Percentiles rank a stretch among this genome's conserved stretches.
phyloP scores from a whole-genome alignment of 2,113 vertebrate genomes.

The Cyphomyrus plagiostoma region DNA sequence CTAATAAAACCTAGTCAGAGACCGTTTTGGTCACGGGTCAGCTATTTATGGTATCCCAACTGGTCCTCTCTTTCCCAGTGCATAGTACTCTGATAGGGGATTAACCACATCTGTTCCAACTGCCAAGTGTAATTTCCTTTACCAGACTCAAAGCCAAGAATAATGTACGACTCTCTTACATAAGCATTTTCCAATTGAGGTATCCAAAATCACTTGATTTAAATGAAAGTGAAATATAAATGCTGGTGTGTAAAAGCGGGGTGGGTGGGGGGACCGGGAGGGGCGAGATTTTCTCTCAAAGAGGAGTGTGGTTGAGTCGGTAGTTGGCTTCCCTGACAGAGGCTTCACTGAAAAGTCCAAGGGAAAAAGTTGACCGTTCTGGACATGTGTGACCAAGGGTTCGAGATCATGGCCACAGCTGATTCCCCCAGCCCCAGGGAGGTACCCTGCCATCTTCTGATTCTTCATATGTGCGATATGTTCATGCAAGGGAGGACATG shows the following conservation, averaged over 20 bases:
- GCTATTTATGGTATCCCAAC: not conserved
- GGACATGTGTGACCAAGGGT: not conserved
- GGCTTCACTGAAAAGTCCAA: not conserved
- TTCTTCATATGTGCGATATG: not conserved
- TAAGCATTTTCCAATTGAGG: not conserved
- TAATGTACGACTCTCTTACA: not conserved
- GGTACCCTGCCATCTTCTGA: not conserved
- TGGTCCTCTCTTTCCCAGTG: not conserved
- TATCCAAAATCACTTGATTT: not conserved
- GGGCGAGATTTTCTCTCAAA: not conserved
- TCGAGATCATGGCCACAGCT: not conserved
- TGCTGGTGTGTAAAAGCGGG: not conserved
- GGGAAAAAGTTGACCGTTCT: not conserved
- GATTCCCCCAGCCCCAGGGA: not conserved
- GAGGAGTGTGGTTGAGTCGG: not conserved
- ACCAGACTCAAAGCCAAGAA: not conserved
- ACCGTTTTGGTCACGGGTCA: not conserved
- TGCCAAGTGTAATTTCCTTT: not conserved
- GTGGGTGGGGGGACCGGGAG: not conserved
- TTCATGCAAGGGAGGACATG: not conserved
- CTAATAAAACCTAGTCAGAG: not conserved
- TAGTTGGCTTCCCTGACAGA: not conserved
- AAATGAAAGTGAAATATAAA: not conserved
- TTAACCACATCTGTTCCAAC: not conserved
- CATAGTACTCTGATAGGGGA: not conserved